Evolutionary conservation across 2,888 invertebrate species (phyloP), one percentile per base, ranked within the genome.

Genomic region (Eupithecia tripunctaria): DNA sequence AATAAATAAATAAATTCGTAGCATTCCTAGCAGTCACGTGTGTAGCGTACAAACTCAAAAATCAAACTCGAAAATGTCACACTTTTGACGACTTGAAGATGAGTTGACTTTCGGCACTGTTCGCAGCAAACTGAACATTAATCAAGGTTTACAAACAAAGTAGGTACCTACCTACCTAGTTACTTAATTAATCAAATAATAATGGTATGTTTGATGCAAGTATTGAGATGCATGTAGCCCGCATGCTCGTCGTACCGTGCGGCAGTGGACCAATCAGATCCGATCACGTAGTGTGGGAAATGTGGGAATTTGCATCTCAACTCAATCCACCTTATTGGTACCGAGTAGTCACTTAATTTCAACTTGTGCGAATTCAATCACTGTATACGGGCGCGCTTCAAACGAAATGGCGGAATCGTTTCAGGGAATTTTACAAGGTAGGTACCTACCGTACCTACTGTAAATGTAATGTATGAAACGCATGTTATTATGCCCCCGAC

Each of bases 241-340:
- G 70, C 67, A 73, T 73, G 67, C 0, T 18, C 56, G 56, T 47
- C 27, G 70, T 41, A 41, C 51, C 41, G 67, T 67, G 67, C 59
- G 65, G 65, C 65, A 29, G 70, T 70, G 47, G 63, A 70, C 62
- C 70, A 73, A 67, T 73, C 63, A 56, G 25, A 64, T 63, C 69
- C 29, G 69, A 18, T 62, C 62, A 60, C 62, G 62, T 60, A 69
- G 25, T 56, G 56, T 25, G 56, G 56, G 25, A 56, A 56, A 56
- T 56, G 25, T 67, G 65, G 38, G 62, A 71, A 73, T 69, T 67
- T 62, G 69, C 51, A 73, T 73, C 62, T 65, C 36, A 51, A 73
- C 62, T 65, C 36, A 51, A 73, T 69, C 51, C 21, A 18, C 29
- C 41, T 51, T 64, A 64, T 70, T 63, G 62, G 36, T 64, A 59